A percentile compares a stretch with the other conserved stretches of the same genome.
Conservation (phyloP, 2,797 vertebrate species). For the Brotula barbata region DNA sequence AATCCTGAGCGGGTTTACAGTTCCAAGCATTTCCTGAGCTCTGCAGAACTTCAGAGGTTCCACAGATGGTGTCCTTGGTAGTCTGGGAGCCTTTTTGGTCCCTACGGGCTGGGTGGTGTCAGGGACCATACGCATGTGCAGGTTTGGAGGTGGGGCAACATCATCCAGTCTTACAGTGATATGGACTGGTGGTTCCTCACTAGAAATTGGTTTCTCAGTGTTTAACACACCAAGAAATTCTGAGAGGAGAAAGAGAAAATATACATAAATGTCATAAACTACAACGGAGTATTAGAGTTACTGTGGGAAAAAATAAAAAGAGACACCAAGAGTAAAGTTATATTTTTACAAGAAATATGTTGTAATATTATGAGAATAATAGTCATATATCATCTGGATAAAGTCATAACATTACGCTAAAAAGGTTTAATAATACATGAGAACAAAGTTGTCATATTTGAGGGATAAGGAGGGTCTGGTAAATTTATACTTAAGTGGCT, state of each 20-base stretch:
- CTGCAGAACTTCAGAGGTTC: slow-evolving; percentile 11
- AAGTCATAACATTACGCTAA: too few relatives aligned
- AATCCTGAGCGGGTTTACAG: slow-evolving; percentile 7
- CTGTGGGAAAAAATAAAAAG: too few relatives aligned
- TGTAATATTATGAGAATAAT: too few relatives aligned
- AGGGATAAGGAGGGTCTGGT: too few relatives aligned
- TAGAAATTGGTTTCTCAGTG: background rate
- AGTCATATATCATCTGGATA: too few relatives aligned
- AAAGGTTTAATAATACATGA: too few relatives aligned
- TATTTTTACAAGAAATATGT: too few relatives aligned
- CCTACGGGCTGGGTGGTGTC: slow-evolving; percentile 4
- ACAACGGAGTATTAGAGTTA: too few relatives aligned
- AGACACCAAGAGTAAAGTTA: too few relatives aligned
- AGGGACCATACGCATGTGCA: background rate
- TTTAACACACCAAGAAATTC: background rate
- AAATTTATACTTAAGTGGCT: too few relatives aligned
- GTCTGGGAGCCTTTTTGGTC: slow-evolving; percentile 3
- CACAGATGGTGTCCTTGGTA: background rate
- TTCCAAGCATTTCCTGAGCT: slow-evolving; percentile 9
- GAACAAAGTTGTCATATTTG: too few relatives aligned
- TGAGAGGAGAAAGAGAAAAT: background rate
- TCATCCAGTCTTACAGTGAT: background rate
- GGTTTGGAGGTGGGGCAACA: slow-evolving; percentile 3
- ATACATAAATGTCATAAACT: too few relatives aligned
- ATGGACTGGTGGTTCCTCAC: background rate